phyloP scores from a whole-genome alignment of 2,797 vertebrate species.

The Liparis tanakae region DNA sequence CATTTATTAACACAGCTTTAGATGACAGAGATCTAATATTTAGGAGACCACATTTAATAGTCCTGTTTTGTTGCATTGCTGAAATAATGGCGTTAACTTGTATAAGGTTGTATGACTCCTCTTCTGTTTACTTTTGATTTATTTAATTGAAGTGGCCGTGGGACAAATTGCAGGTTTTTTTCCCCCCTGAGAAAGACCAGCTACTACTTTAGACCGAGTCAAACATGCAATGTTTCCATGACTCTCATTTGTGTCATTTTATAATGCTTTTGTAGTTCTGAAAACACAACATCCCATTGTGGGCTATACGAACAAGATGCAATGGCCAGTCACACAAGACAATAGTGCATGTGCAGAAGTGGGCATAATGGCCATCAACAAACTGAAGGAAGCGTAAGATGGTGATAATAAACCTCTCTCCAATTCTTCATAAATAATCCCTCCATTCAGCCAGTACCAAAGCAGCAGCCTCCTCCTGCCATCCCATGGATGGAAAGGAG shows the following conservation, averaged over 20 bases:
- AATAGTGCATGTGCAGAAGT: constrained; percentile 41
- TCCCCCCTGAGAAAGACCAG: neutral
- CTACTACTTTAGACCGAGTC: neutral
- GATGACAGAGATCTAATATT: no score
- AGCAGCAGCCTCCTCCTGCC: constrained; percentile 75
- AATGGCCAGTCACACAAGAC: constrained; percentile 46
- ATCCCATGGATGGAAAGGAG: constrained; percentile 73
- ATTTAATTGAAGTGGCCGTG: no score
- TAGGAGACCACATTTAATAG: no score
- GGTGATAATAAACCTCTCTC: constrained; percentile 77
- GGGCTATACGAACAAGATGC: constrained; percentile 23
- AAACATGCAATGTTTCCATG: neutral
- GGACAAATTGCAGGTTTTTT: neutral
- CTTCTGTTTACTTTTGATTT: no score
- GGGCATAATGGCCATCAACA: constrained; percentile 60
- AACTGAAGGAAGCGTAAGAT: constrained; percentile 67
- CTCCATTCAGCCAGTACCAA: constrained; percentile 77
- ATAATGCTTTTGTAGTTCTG: constrained; percentile 3
- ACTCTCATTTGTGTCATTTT: constrained; percentile 9
- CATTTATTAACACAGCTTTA: no score
- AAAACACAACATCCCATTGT: constrained; percentile 34
- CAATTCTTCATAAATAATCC: constrained; percentile 73
- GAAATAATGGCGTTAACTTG: no score
- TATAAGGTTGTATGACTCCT: no score
- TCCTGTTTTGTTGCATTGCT: no score